A percentile compares a stretch with the other conserved stretches of the same genome.
These are phyloP conservation scores for Jaculus jaculus DNA, from an alignment of 2,113 vertebrate species.

Conservation along the genomic window DNA sequence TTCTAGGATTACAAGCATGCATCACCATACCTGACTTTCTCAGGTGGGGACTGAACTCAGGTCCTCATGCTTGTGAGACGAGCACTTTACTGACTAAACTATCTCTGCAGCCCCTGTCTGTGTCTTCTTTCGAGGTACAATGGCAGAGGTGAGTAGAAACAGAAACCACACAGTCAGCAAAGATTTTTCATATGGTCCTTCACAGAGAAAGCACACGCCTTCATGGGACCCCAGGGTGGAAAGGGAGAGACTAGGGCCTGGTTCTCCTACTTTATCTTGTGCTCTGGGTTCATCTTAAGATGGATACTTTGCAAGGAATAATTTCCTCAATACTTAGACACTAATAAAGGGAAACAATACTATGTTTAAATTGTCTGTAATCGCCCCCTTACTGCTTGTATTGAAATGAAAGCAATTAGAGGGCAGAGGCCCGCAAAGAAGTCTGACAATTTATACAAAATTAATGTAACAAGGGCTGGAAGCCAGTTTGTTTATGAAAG, in stretches of 20 bases:
- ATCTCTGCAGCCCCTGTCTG: too few relatives aligned
- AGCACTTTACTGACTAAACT: too few relatives aligned
- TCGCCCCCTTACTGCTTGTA: slow-evolving; percentile 44
- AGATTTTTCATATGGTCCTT: neutral
- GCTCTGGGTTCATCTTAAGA: neutral
- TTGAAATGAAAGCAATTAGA: slow-evolving; percentile 64
- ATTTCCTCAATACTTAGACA: neutral
- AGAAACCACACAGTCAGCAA: neutral
- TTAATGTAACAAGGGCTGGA: slow-evolving; percentile 72
- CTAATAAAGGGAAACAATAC: slow-evolving; percentile 14
- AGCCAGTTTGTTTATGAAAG: slow-evolving; percentile 76
- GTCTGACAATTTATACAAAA: slow-evolving; percentile 61
- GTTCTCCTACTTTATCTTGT: neutral
- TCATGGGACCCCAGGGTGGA: neutral
- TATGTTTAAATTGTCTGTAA: slow-evolving; percentile 13
- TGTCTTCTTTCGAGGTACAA: neutral
- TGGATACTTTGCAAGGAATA: neutral
- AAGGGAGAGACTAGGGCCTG: neutral
- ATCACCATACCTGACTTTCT: too few relatives aligned
- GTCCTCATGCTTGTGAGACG: too few relatives aligned
- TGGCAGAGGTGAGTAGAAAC: neutral
- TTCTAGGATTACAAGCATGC: too few relatives aligned
- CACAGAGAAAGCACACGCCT: neutral
- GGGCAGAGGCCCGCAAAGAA: slow-evolving; percentile 52
- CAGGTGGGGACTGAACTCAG: too few relatives aligned